These are phyloP conservation scores for Phylloscopus trochilus DNA, from an alignment of 2,113 vertebrate species.

Conservation along the genomic window DNA sequence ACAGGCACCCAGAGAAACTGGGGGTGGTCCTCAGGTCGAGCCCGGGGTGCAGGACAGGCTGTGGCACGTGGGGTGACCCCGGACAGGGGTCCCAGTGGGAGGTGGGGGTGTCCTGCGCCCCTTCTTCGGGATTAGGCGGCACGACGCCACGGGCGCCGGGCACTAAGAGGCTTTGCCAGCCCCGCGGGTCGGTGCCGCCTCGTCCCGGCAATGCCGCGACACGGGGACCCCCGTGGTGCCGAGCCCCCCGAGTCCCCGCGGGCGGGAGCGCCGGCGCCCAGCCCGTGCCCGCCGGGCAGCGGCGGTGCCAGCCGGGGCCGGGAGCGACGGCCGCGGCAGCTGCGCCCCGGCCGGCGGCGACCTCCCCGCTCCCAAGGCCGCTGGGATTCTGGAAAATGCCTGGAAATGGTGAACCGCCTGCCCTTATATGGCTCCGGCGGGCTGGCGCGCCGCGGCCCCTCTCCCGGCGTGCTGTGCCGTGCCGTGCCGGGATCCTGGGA, in stretches of 20 bases:
- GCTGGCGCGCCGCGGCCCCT: neutral
- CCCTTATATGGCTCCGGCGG: conserved; percentile 44
- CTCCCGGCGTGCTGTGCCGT: neutral
- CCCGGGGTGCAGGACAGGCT: neutral
- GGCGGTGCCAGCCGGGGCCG: conserved; percentile 18
- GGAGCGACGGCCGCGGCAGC: conserved; percentile 22
- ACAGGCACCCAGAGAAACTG: neutral
- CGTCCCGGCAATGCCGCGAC: neutral
- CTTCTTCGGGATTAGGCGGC: neutral
- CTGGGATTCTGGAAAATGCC: conserved; percentile 24
- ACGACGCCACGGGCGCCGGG: neutral
- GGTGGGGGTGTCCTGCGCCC: neutral
- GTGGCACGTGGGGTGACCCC: neutral
- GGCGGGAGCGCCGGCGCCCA: neutral
- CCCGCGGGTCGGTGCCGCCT: neutral
- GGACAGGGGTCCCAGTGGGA: neutral
- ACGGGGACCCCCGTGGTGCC: neutral
- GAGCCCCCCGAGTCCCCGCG: neutral
- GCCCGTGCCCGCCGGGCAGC: neutral
- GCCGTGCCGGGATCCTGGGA: neutral
- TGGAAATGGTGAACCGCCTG: conserved; percentile 31
- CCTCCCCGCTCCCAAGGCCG: neutral
- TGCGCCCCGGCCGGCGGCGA: neutral
- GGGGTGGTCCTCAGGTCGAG: neutral
- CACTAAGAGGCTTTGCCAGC: neutral